Evolutionary conservation across 2,113 vertebrate species (phyloP), one percentile per base, ranked within the genome.

Genomic region (Brachyistius frenatus): DNA sequence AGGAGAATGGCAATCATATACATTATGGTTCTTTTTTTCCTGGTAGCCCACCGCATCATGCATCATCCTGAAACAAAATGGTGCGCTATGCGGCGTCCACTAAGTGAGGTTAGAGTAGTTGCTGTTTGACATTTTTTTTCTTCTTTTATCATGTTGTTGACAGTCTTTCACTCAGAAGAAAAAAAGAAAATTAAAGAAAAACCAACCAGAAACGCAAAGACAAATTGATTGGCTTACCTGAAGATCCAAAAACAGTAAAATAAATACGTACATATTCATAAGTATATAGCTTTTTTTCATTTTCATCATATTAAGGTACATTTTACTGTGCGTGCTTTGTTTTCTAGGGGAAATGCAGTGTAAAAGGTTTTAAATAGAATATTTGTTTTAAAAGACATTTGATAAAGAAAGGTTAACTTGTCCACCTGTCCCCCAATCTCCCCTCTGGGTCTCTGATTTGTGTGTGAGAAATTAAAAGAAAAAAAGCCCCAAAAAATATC

Each of bases 41-140:
- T 65, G 76, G 69, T 41, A 67, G 76, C 32, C 13, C 13, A 7
- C 66, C 2, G 47, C 76, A 57, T 63, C 54, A 32, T 13, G 66
- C 81, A 4, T 83, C 89, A 67, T 64, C 79, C 56, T 16, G 47
- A 53, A 33, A 61, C 74, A 60, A 75, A 76, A 86, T 76, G 81
- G 80, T 74, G 70, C 61, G 50, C 71, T 46, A 73, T 50, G 78
- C 46, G 62, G 78, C 74, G 66, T 79, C 86, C 73, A 80, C 75
- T 39, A 81, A 87, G 72, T 92, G 92, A 92, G 91, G 93, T 93
- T 92, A 88, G 87, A 87, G 80, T 89, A 89, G 83, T 88, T 90
- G 86, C 72, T 81, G 81, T 87, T 89, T 16, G 7, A 85, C 75
- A 80, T 83, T 78, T 67, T 80, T 69, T 75, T 78, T 80, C 56